phyloP scores from a whole-genome alignment of 2,797 vertebrate genomes.

The Cynopterus sphinx region DNA sequence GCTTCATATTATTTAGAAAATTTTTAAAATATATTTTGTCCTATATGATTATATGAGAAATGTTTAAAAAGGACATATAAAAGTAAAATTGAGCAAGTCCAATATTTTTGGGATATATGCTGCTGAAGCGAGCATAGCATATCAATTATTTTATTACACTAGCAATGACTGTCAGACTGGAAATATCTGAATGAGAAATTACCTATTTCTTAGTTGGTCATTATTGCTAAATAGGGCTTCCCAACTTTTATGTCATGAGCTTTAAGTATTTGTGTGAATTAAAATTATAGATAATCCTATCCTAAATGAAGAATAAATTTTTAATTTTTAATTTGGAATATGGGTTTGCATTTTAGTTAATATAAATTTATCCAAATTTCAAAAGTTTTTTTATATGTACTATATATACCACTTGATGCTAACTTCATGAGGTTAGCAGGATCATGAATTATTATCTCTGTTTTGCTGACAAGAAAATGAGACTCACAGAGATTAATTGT shows the following conservation, averaged over 20 bases:
- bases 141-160: background rate
- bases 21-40: background rate
- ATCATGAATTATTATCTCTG: background rate
- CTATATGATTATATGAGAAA: background rate
- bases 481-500: background rate
- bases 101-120: background rate
- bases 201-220: background rate
- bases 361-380: background rate
- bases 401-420: background rate
- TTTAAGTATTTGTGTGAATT: constrained; percentile 25
- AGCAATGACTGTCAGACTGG: background rate
- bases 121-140: too few species aligned
- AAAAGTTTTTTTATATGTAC: background rate
- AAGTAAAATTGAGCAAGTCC: background rate
- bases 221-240: background rate
- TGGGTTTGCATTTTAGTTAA: constrained; percentile 39
- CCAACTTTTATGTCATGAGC: background rate
- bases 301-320: background rate
- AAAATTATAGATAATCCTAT: background rate
- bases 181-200: background rate
- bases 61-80: background rate
- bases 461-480: background rate
- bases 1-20: background rate
- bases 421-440: background rate
- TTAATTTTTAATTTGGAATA: constrained; percentile 16